These are phyloP conservation scores for Brenthis daphne DNA, from an alignment of 2,888 invertebrate genomes.

Conservation along the genomic window DNA sequence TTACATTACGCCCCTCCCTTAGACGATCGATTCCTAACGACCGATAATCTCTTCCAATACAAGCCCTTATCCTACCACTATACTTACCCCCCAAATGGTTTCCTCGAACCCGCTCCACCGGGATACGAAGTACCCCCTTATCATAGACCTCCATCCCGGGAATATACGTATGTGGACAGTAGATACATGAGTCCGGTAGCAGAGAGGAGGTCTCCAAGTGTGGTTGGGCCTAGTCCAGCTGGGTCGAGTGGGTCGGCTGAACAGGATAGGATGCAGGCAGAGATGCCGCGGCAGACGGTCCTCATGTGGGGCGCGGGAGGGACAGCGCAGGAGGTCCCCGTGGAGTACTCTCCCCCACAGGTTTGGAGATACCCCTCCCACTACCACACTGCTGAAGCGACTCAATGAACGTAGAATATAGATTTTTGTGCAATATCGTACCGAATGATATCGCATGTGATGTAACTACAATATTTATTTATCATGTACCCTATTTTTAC, in stretches of 20 bases:
- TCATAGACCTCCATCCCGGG: constrained; percentile 82
- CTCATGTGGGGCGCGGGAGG: constrained; percentile 93
- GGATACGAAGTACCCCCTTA: constrained; percentile 84
- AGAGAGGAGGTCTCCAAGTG: constrained; percentile 84
- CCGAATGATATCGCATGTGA: constrained; percentile 16
- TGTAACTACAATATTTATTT: background rate
- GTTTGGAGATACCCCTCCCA: constrained; percentile 80
- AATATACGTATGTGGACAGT: constrained; percentile 82
- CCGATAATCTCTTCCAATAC: constrained; percentile 95
- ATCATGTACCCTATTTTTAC: background rate
- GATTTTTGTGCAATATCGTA: constrained; percentile 47
- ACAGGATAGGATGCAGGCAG: constrained; percentile 75
- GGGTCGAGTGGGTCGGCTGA: constrained; percentile 73
- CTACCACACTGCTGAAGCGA: constrained; percentile 79
- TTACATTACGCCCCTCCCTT: constrained; percentile 86
- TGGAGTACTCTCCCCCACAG: constrained; percentile 78
- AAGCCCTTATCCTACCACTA: constrained; percentile 92
- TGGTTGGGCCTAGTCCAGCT: constrained; percentile 75
- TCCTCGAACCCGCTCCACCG: constrained; percentile 88
- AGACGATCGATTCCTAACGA: constrained; percentile 88
- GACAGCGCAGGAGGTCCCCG: constrained; percentile 70
- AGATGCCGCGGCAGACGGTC: constrained; percentile 92
- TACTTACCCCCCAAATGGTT: constrained; percentile 90
- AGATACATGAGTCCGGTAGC: constrained; percentile 84
- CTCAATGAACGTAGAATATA: constrained; percentile 62